Conservation (phyloP, 2,113 vertebrate genomes). For the Chamaetylas fuelleborni region DNA sequence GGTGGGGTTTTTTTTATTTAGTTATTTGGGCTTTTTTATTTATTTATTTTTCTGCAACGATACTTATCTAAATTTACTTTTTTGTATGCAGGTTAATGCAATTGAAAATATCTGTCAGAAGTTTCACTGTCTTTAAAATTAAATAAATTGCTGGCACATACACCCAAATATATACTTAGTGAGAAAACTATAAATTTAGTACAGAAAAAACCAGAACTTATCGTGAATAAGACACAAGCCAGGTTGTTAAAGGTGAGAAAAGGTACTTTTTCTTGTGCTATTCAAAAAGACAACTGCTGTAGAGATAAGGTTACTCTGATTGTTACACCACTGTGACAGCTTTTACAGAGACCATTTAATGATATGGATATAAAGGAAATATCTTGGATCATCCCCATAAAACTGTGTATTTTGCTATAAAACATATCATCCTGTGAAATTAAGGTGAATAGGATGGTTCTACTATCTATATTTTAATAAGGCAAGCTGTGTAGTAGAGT, state of each 20-base stretch:
- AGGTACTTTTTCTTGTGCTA: background rate
- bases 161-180: background rate
- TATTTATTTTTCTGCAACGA: background rate
- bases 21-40: no score
- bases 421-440: background rate
- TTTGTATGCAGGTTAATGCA: background rate
- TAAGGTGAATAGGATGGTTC: background rate
- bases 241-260: background rate
- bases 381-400: background rate
- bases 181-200: background rate
- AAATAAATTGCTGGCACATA: background rate
- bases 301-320: background rate
- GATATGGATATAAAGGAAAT: background rate
- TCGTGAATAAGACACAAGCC: background rate
- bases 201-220: background rate
- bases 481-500: background rate
- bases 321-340: background rate
- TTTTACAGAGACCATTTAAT: background rate
- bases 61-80: background rate
- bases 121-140: background rate
- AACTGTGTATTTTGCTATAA: background rate
- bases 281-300: background rate
- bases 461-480: background rate
- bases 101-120: background rate
- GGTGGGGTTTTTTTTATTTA: background rate